These are phyloP conservation scores for Apamea anceps DNA, from an alignment of 2,888 invertebrate species.

Conservation along the genomic window DNA sequence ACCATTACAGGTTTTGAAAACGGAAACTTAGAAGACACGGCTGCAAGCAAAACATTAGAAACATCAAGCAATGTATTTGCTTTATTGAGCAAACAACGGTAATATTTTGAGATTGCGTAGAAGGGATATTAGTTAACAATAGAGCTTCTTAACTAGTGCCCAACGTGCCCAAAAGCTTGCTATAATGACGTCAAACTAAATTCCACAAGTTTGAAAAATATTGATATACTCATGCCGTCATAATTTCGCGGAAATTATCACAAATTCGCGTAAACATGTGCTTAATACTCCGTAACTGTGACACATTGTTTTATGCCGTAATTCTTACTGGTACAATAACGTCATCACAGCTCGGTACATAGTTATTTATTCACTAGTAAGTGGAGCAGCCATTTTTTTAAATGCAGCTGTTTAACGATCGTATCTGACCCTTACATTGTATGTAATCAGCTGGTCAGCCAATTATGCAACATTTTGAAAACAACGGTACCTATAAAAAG, in stretches of 20 bases:
- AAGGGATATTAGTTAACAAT: not conserved
- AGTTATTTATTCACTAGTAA: conserved; percentile 31
- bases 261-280: conserved; percentile 7
- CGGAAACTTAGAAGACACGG: not conserved
- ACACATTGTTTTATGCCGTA: conserved; percentile 10
- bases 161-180: not conserved
- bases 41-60: no score
- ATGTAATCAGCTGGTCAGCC: conserved; percentile 20
- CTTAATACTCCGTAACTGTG: conserved; percentile 10
- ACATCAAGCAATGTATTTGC: not conserved
- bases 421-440: conserved; percentile 40
- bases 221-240: not conserved
- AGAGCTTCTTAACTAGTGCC: not conserved
- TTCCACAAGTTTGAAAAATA: not conserved
- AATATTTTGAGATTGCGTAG: not conserved
- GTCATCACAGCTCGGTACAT: conserved; percentile 11
- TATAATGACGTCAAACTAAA: conserved; percentile 9
- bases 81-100: not conserved
- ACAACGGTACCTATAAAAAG: conserved; percentile 1
- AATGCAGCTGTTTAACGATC: conserved; percentile 44
- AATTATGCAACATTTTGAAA: conserved; percentile 44
- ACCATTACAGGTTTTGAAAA: no score
- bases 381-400: conserved; percentile 44
- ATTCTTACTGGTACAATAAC: conserved; percentile 11
- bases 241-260: not conserved